Percentiles rank a stretch among this genome's conserved stretches.
Evolutionary conservation across 2,888 invertebrate species (phyloP).

Genomic region (Furcula furcula): DNA sequence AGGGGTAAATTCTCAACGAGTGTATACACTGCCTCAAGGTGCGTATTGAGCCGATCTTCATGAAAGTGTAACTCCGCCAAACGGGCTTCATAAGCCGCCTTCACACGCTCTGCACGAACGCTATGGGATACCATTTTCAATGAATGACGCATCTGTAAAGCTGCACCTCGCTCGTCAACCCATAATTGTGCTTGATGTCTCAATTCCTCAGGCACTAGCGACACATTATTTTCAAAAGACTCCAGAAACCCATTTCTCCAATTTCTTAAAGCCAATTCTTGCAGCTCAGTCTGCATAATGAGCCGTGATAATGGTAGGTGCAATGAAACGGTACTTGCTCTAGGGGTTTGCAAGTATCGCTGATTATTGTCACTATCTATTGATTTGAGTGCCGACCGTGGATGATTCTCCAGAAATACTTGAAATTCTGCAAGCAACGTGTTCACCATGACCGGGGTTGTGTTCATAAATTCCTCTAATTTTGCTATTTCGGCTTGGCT

Average conservation of each 20-base stretch:
- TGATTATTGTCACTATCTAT: constrained; percentile 11
- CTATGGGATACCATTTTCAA: constrained; percentile 58
- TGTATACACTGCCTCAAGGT: constrained; percentile 50
- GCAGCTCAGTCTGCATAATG: constrained; percentile 55
- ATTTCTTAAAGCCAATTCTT: constrained; percentile 50
- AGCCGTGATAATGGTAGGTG: constrained; percentile 39
- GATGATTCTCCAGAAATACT: constrained; percentile 57
- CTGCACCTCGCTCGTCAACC: constrained; percentile 49
- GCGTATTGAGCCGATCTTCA: constrained; percentile 51
- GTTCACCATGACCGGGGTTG: constrained; percentile 42
- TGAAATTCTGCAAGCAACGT: constrained; percentile 56
- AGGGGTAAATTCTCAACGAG: constrained; percentile 42
- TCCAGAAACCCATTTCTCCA: constrained; percentile 67
- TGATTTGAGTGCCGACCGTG: constrained; percentile 21
- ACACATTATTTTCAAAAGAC: constrained; percentile 51
- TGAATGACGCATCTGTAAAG: constrained; percentile 53
- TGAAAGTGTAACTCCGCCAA: constrained; percentile 53
- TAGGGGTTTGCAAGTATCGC: constrained; percentile 12
- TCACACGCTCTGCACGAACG: constrained; percentile 55
- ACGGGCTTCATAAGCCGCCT: constrained; percentile 45
- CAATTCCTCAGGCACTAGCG: constrained; percentile 49
- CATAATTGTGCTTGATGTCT: constrained; percentile 49
- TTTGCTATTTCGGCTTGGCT: constrained; percentile 50
- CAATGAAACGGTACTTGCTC: constrained; percentile 7
- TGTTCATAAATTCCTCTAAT: constrained; percentile 55